Evolutionary conservation across 2,113 vertebrate species (phyloP), one percentile per base, ranked within the genome.

Genomic region (Cyrtonyx montezumae): DNA sequence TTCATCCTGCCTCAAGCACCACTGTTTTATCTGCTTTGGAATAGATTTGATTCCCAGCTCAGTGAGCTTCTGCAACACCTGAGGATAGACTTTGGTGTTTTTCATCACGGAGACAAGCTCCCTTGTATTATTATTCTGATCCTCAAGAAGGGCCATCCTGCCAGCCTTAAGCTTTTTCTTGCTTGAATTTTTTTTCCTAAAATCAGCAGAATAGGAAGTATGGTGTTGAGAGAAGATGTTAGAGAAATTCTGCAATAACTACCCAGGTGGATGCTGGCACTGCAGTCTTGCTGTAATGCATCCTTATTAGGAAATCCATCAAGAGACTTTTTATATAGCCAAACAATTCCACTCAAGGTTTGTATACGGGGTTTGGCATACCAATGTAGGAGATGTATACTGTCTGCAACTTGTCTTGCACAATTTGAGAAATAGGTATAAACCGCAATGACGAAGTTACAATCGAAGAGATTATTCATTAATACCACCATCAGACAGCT

Each of bases 11-110:
- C 90, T 91, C 74, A 68, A 90, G 86, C 88, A 84, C 13, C 62
- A 75, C 69, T 86, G 53, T 84, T 90, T 96, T 88, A 84, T 96
- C 88, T 93, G 48, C 43, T 94, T 88, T 92, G 79, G 69, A 81
- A 46, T 51, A 84, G 87, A 95, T 95, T 96, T 0, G 13, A 95
- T 92, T 93, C 80, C 79, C 90, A 96, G 80, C 62, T 95, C 88
- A 93, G 90, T 79, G 62, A 96, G 83, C 43, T 49, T 94, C 74
- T 93, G 58, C 80, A 95, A 92, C 83, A 96, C 94, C 92, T 93
- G 86, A 91, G 95, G 94, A 96, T 49, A 96, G 73, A 85, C 85
- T 88, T 93, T 79, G 77, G 86, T 92, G 79, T 23, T 93, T 94
- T 94, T 94, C 61, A 79, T 93, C 69, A 84, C 49, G 55, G 73